Conservation (phyloP, 2,888 invertebrate genomes). For the Ferrisia virgata region DNA sequence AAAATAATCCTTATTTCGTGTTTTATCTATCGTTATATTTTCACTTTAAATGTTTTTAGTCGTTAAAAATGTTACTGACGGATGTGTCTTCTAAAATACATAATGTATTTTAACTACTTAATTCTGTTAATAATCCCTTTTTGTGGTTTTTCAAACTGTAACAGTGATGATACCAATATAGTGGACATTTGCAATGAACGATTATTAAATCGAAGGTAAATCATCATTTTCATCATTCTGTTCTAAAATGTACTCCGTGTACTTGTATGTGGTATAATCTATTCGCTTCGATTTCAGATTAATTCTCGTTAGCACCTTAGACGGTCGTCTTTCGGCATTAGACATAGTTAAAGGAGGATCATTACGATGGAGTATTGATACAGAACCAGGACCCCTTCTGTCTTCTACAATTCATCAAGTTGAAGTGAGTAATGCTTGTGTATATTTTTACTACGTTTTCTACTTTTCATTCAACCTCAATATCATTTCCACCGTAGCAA, state of each 20-base stretch:
- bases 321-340: slow-evolving; percentile 81
- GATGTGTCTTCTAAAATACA: not conserved
- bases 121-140: not conserved
- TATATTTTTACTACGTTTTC: not conserved
- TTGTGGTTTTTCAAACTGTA: slow-evolving; percentile 4
- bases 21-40: not conserved
- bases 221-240: not conserved
- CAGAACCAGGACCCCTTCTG: slow-evolving; percentile 71
- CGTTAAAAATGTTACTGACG: slow-evolving; percentile 6
- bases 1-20: not conserved
- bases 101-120: not conserved
- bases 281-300: slow-evolving; percentile 58
- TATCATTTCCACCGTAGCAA: no score
- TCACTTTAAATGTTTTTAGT: not conserved
- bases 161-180: slow-evolving; percentile 20
- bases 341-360: slow-evolving; percentile 66
- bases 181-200: not conserved
- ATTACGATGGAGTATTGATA: slow-evolving; percentile 74
- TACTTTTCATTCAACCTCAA: no score
- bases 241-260: not conserved
- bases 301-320: slow-evolving; percentile 82
- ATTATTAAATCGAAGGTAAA: not conserved
- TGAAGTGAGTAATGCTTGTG: slow-evolving; percentile 61
- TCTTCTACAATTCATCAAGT: slow-evolving; percentile 85
- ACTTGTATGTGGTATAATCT: not conserved